Conservation (phyloP, 1,140 invertebrate species). For the Fopius arisanus region DNA sequence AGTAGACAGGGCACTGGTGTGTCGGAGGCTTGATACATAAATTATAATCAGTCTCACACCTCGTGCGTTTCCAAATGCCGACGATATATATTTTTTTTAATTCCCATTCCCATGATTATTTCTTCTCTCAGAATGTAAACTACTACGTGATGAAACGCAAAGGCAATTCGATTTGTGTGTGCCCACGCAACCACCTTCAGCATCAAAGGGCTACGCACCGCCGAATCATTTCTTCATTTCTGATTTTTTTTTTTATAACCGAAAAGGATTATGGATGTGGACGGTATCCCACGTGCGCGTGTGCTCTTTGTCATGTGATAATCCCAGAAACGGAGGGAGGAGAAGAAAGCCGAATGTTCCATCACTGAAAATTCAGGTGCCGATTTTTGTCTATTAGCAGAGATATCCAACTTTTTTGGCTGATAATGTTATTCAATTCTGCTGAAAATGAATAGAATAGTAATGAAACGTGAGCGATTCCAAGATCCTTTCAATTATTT, state of each 20-base stretch:
- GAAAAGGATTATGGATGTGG: background rate
- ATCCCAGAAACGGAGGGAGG: background rate
- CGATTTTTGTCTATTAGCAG: too few relatives aligned
- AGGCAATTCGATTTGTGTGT: slow-evolving; percentile 53
- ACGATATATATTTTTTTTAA: slow-evolving; percentile 7
- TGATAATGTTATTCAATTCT: background rate
- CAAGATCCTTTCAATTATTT: background rate
- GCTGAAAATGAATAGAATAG: background rate
- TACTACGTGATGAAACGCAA: slow-evolving; percentile 51
- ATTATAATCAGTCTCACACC: slow-evolving; percentile 49
- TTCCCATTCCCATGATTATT: slow-evolving; percentile 37
- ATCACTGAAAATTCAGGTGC: too few relatives aligned
- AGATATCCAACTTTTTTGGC: too few relatives aligned
- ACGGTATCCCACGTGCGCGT: background rate
- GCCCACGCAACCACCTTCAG: slow-evolving; percentile 44
- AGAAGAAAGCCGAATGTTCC: too few relatives aligned
- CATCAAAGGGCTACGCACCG: slow-evolving; percentile 47
- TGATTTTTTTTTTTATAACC: background rate
- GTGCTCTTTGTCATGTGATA: slow-evolving; percentile 28
- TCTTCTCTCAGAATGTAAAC: slow-evolving; percentile 24
- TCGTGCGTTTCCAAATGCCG: background rate
- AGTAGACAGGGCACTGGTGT: background rate
- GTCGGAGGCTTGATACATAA: slow-evolving; percentile 40
- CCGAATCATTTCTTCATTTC: slow-evolving; percentile 5
- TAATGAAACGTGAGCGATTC: background rate